Evolutionary conservation across 2,888 invertebrate genomes (phyloP).

Genomic region (Cheilosia vulpina): DNA sequence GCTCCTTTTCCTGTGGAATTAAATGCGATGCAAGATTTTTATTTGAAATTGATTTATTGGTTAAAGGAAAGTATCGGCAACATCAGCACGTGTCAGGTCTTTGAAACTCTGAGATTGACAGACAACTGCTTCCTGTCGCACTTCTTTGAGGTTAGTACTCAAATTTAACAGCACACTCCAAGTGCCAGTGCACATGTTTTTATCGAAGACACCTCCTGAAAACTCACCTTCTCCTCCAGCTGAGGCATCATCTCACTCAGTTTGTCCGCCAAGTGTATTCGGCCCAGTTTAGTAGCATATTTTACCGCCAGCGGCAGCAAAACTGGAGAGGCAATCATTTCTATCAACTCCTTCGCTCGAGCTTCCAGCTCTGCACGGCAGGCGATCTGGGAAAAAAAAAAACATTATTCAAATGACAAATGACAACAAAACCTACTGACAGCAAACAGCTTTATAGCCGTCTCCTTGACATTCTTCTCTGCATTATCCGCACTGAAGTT

Average conservation of each 20-base stretch:
- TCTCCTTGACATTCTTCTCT: slow-evolving; percentile 89
- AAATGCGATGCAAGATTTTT: background rate
- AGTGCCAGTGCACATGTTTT: no score
- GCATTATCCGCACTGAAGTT: slow-evolving; percentile 86
- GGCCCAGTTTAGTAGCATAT: slow-evolving; percentile 92
- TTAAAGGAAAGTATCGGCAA: background rate
- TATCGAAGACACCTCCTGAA: background rate
- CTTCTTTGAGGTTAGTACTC: background rate
- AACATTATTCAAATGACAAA: slow-evolving; percentile 14
- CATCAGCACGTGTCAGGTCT: no score
- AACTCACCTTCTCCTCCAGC: slow-evolving; percentile 80
- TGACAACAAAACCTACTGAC: slow-evolving; percentile 85
- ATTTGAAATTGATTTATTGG: no score
- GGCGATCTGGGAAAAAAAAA: slow-evolving; percentile 86
- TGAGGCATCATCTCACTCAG: slow-evolving; percentile 86
- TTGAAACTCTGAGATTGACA: background rate
- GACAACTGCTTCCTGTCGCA: background rate
- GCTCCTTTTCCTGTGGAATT: slow-evolving; percentile 77
- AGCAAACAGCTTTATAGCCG: slow-evolving; percentile 95
- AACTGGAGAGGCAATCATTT: slow-evolving; percentile 90
- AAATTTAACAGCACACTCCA: background rate
- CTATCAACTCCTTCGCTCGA: slow-evolving; percentile 93
- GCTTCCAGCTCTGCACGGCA: slow-evolving; percentile 93
- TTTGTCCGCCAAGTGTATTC: slow-evolving; percentile 91
- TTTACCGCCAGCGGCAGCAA: slow-evolving; percentile 93